Percentiles rank a stretch among this genome's conserved stretches.
phyloP scores from a whole-genome alignment of 53 echinoderm and acorn worm species.

The Hippasteria phrygiana region DNA sequence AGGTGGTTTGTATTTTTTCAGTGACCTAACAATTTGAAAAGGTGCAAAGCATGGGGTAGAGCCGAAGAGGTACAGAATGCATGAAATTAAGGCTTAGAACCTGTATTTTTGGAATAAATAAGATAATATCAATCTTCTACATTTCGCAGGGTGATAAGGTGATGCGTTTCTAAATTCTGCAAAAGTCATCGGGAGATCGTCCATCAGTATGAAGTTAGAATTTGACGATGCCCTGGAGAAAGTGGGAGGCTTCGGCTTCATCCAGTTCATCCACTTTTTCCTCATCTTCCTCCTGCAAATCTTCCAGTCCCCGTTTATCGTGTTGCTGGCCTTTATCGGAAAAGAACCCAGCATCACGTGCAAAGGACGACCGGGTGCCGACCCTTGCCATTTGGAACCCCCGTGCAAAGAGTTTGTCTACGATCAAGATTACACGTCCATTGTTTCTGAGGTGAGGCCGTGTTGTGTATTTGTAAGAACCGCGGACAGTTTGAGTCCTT shows the following conservation, averaged over 20 bases:
- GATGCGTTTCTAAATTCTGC: too few relatives aligned
- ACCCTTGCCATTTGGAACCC: slow-evolving; percentile 38
- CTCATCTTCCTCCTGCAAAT: slow-evolving; percentile 2
- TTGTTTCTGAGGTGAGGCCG: slow-evolving; percentile 63
- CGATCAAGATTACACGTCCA: slow-evolving; percentile 67
- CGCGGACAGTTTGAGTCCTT: too few relatives aligned
- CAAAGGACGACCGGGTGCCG: neutral
- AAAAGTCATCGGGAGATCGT: too few relatives aligned
- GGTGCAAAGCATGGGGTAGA: too few relatives aligned
- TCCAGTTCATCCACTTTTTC: slow-evolving; percentile 57
- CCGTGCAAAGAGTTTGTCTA: slow-evolving; percentile 66
- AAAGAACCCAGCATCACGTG: slow-evolving; percentile 63
- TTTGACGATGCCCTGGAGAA: slow-evolving; percentile 77
- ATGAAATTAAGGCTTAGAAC: too few relatives aligned
- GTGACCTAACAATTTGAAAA: too few relatives aligned
- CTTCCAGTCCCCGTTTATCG: slow-evolving; percentile 38
- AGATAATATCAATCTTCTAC: too few relatives aligned
- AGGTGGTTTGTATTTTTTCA: too few relatives aligned
- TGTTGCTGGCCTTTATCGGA: slow-evolving; percentile 64
- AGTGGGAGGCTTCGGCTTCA: slow-evolving; percentile 58
- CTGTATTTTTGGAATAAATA: too few relatives aligned
- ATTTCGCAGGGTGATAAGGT: too few relatives aligned
- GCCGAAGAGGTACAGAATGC: too few relatives aligned
- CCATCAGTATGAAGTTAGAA: slow-evolving; percentile 62
- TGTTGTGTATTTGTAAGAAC: too few relatives aligned